Evolutionary conservation across 2,888 invertebrate genomes (phyloP), one percentile per base, ranked within the genome.

Genomic region (Eudasyphora cyanicolor): DNA sequence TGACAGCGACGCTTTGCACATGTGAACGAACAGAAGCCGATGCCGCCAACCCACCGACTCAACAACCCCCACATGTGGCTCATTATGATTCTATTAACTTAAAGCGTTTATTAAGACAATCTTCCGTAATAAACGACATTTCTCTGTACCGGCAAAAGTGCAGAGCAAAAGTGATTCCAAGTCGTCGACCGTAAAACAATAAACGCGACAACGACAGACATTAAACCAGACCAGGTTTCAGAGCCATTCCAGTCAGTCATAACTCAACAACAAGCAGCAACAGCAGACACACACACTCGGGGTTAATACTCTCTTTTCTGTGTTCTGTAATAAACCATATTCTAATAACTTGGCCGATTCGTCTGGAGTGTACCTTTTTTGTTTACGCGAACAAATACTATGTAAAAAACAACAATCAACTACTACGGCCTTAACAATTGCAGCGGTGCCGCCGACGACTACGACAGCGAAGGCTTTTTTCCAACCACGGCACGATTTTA

Each of bases 41-140:
- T n/a, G n/a, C n/a, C 29, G 29, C 29, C 29, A 17, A 12, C 27
- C 14, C 24, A 24, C 24, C 19, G 10, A 19, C 4, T n/a, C n/a
- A n/a, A 42, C 12, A 24, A 21, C 8, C 21, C n/a, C 42, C 62
- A 62, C 42, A 67, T 67, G 67, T 67, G 67, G 19, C 42, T 67
- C 67, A 67, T 67, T 67, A 42, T 38, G 67, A 67, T 42, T 17
- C 24, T 38, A 67, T 67, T 67, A 67, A 67, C 67, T 67, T 67
- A 10, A 67, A 67, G 42, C 38, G 10, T 42, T 67, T 67, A 27
- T 67, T 35, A 67, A 38, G 38, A 67, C 38, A 38, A 38, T 21
- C 24, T 42, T 42, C 42, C 67, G 14, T 60, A 29, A 60, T 60
- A 60, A 67, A 38, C 42, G 38, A 5, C 29, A 38, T 35, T 51